Evolutionary conservation across 2,113 vertebrate species (phyloP).

Genomic region (Sphaerodactylus townsendi): DNA sequence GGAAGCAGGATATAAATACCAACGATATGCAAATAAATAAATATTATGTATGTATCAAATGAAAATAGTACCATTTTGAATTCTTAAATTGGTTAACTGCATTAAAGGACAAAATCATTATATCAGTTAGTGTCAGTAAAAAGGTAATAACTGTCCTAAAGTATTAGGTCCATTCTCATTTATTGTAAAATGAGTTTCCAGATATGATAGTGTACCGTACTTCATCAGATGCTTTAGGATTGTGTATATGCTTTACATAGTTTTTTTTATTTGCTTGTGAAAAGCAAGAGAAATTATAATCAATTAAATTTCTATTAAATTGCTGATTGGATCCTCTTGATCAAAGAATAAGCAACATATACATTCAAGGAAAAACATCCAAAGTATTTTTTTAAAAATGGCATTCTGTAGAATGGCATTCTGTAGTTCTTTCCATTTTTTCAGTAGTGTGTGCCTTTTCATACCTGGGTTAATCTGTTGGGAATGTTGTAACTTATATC

Average conservation of each 20-base stretch:
- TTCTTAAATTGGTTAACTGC: background rate
- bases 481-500: too few relatives aligned
- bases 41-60: too few relatives aligned
- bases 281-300: background rate
- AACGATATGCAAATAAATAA: too few relatives aligned
- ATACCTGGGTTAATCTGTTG: too few relatives aligned
- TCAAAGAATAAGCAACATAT: too few relatives aligned
- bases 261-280: background rate
- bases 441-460: too few relatives aligned
- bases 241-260: rapidly evolving
- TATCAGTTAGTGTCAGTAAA: background rate
- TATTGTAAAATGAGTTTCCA: background rate
- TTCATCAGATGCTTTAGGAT: background rate
- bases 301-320: background rate
- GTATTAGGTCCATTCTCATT: background rate
- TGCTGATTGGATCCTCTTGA: too few relatives aligned
- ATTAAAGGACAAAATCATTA: background rate
- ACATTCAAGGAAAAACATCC: too few relatives aligned
- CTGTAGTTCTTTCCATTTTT: too few relatives aligned
- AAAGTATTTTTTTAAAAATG: too few relatives aligned
- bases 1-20: too few relatives aligned
- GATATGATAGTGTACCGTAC: background rate
- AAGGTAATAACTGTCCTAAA: background rate
- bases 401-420: too few relatives aligned
- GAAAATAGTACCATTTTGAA: background rate